phyloP scores from a whole-genome alignment of 2,113 vertebrate genomes.

The Polypterus senegalus region DNA sequence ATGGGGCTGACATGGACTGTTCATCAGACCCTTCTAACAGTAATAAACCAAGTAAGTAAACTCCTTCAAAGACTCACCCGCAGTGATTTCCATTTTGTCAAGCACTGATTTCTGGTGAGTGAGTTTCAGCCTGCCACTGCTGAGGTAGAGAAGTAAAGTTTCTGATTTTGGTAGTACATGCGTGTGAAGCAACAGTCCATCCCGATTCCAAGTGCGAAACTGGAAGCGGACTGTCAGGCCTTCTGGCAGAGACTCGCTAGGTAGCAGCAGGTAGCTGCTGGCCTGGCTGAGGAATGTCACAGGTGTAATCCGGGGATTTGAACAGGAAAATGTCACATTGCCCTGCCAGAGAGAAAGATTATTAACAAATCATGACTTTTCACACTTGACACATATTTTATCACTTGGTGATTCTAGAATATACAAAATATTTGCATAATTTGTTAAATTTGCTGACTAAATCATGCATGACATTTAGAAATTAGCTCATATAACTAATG shows the following conservation, averaged over 20 bases:
- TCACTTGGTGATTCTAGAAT: too few relatives aligned
- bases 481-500: too few relatives aligned
- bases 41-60: too few relatives aligned
- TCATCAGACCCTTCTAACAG: too few relatives aligned
- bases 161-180: slow-evolving; percentile 57
- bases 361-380: too few relatives aligned
- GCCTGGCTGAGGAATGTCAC: slow-evolving; percentile 74
- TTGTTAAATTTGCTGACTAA: too few relatives aligned
- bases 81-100: slow-evolving; percentile 52
- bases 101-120: slow-evolving; percentile 50
- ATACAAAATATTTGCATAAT: too few relatives aligned
- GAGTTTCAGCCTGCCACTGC: slow-evolving; percentile 50
- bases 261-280: slow-evolving; percentile 75
- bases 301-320: slow-evolving; percentile 70
- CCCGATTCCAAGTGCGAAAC: slow-evolving; percentile 86
- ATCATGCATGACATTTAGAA: too few relatives aligned
- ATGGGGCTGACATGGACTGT: too few relatives aligned
- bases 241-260: slow-evolving; percentile 52
- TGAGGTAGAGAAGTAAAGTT: slow-evolving; percentile 62
- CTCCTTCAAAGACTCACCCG: slow-evolving; percentile 43
- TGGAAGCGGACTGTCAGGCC: slow-evolving; percentile 76
- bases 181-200: slow-evolving; percentile 69
- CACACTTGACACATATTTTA: too few relatives aligned
- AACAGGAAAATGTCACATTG: slow-evolving; percentile 91
- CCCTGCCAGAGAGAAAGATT: slow-evolving; percentile 57